Conservation (phyloP, 92 coral and sea anemone genomes). For the Nematostella vectensis region DNA sequence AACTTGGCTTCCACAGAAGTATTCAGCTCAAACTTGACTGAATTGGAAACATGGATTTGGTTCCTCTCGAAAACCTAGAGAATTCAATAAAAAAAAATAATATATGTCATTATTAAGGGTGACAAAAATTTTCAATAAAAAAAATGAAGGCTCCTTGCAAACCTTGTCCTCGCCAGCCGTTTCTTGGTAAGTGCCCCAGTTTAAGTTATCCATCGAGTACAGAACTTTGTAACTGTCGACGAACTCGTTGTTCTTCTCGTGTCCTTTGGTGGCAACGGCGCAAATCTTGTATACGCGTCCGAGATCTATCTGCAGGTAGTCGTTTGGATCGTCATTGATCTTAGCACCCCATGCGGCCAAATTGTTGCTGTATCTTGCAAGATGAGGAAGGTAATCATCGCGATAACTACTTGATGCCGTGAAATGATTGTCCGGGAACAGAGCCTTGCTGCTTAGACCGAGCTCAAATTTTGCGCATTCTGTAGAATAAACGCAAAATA, state of each 20-base stretch:
- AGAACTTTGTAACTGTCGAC: conserved; percentile 5
- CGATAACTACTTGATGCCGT: not conserved
- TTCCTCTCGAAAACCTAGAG: too few relatives aligned
- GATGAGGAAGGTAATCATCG: not conserved
- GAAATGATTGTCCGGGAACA: not conserved
- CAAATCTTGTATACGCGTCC: conserved; percentile 12
- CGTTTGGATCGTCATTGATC: not conserved
- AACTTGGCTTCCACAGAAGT: not conserved
- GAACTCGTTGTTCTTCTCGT: not conserved
- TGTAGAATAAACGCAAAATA: not conserved
- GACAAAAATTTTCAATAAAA: too few relatives aligned
- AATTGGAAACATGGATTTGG: too few relatives aligned
- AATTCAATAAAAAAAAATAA: too few relatives aligned
- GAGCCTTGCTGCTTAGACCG: not conserved
- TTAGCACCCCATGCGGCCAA: not conserved
- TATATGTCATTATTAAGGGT: too few relatives aligned
- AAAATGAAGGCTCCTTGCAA: too few relatives aligned
- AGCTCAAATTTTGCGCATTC: not conserved
- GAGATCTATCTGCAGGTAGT: conserved; percentile 8
- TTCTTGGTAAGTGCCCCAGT: conserved; percentile 7
- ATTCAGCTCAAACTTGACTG: too few relatives aligned
- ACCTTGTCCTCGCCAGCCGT: too few relatives aligned
- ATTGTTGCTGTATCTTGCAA: not conserved
- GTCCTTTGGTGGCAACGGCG: conserved; percentile 30
- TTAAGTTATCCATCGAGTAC: conserved; percentile 2